These are phyloP conservation scores for Callorhinus ursinus DNA, from an alignment of 2,113 vertebrate genomes.

Conservation along the genomic window DNA sequence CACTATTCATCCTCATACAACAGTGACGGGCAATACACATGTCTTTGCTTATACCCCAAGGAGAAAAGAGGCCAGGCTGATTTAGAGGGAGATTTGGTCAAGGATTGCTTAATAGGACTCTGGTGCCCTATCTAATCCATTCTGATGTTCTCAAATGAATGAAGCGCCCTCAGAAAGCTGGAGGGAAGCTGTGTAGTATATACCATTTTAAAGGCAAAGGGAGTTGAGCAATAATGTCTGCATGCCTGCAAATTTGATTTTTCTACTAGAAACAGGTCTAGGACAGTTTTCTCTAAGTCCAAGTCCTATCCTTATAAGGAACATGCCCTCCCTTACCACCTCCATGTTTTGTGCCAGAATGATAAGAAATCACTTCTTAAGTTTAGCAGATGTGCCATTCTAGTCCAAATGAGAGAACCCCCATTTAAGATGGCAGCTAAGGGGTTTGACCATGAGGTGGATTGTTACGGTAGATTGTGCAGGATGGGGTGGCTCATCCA, in stretches of 20 bases:
- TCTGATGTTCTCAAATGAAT: neutral
- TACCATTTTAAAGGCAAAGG: neutral
- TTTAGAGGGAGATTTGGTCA: neutral
- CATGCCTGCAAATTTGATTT: neutral
- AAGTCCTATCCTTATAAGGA: neutral
- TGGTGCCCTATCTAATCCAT: neutral
- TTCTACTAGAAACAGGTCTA: neutral
- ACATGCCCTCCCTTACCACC: neutral
- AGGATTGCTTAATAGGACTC: neutral
- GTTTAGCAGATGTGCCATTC: neutral
- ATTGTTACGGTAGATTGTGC: no score
- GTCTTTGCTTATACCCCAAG: neutral
- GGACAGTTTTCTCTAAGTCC: neutral
- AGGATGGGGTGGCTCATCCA: fast-evolving
- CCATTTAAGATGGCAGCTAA: neutral
- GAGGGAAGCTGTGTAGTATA: neutral
- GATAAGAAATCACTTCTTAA: neutral
- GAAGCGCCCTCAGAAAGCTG: neutral
- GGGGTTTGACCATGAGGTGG: neutral
- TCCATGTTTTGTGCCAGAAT: neutral
- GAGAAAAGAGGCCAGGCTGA: neutral
- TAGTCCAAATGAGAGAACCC: neutral
- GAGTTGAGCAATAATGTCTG: neutral
- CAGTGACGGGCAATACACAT: neutral
- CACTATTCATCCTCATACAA: neutral